A percentile compares a stretch with the other conserved stretches of the same genome.
These are phyloP conservation scores for Ectropis grisescens DNA, from an alignment of 1,140 invertebrate species.

Conservation along the genomic window DNA sequence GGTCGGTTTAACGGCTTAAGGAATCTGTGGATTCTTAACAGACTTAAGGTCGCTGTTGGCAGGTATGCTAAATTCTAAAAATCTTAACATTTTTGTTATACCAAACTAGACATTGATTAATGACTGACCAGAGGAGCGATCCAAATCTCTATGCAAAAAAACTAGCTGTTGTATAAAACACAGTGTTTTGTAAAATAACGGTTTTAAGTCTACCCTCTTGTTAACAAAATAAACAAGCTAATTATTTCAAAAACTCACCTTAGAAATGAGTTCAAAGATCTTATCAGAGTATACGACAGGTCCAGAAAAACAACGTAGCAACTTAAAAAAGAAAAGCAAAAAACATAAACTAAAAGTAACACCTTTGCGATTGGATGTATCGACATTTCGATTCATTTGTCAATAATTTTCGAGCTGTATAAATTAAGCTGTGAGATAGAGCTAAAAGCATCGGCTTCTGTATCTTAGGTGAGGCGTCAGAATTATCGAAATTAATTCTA, in stretches of 20 bases:
- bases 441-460: conserved; percentile 60
- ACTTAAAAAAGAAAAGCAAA: conserved; percentile 9
- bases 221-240: too few relatives aligned
- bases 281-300: conserved; percentile 20
- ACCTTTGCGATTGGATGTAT: conserved; percentile 20
- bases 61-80: too few relatives aligned
- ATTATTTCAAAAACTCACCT: too few relatives aligned
- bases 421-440: conserved; percentile 50
- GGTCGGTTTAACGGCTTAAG: neutral
- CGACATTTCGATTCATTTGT: conserved; percentile 34
- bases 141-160: too few relatives aligned
- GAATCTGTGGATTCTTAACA: too few relatives aligned
- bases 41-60: too few relatives aligned
- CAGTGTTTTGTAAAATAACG: too few relatives aligned
- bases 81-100: too few relatives aligned
- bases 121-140: too few relatives aligned
- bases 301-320: conserved; percentile 9
- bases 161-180: too few relatives aligned
- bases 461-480: conserved; percentile 49
- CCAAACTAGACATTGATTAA: too few relatives aligned
- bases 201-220: too few relatives aligned
- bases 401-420: conserved; percentile 23
- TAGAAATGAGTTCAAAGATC: conserved; percentile 11
- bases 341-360: conserved; percentile 19
- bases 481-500: conserved; percentile 60